Evolutionary conservation across 2,113 vertebrate genomes (phyloP).

Genomic region (Peromyscus polionotus): DNA sequence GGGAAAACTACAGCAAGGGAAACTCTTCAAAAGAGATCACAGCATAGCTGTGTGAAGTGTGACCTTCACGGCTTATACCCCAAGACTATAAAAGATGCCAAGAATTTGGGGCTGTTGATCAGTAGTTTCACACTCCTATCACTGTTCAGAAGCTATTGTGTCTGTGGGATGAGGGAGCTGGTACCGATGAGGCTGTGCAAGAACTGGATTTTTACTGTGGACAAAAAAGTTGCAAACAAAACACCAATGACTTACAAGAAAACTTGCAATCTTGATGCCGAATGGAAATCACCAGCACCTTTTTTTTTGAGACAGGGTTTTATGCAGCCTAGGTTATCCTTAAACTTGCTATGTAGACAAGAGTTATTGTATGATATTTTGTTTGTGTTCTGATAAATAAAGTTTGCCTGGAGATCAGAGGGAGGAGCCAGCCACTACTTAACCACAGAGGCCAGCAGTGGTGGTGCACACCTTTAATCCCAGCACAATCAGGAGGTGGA

Average conservation of each 20-base stretch:
- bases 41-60: not conserved
- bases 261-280: not conserved
- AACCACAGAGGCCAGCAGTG: too few species aligned
- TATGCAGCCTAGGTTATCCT: not conserved
- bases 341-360: not conserved
- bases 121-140: accelerated
- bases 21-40: not conserved
- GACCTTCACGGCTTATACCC: accelerated
- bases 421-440: too few species aligned
- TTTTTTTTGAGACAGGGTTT: not conserved
- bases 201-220: not conserved
- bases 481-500: too few species aligned
- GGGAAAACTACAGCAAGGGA: not conserved
- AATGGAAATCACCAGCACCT: not conserved
- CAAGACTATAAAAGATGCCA: accelerated
- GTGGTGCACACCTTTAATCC: too few species aligned
- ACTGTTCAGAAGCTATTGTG: not conserved
- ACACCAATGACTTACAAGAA: not conserved
- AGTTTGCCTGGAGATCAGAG: too few species aligned
- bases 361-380: too few species aligned
- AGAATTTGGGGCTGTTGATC: not conserved
- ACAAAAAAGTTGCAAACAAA: not conserved
- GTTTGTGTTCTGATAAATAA: too few species aligned
- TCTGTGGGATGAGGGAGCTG: not conserved
- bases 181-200: not conserved